A percentile compares a stretch with the other conserved stretches of the same genome.
Conservation (phyloP, 2,113 vertebrate genomes). For the Dromiciops gliroides region DNA sequence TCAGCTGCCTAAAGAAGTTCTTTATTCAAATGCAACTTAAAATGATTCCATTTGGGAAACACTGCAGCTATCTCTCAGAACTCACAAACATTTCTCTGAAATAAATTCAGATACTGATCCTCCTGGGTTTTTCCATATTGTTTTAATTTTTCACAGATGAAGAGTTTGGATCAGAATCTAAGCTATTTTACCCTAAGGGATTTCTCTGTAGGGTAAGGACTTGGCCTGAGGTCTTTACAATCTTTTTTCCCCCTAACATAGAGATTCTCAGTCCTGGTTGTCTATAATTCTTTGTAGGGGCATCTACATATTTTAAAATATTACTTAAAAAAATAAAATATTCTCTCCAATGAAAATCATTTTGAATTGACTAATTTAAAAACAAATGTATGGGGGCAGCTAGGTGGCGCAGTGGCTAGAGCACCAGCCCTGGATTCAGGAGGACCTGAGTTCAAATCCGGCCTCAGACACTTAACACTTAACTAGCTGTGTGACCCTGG, state of each 20-base stretch:
- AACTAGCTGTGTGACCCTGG: too few relatives aligned
- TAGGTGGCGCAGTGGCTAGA: too few relatives aligned
- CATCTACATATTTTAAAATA: conserved; percentile 46
- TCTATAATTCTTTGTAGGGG: conserved; percentile 60
- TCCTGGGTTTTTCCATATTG: conserved; percentile 55
- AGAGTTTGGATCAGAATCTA: conserved; percentile 68
- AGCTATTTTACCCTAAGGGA: conserved; percentile 56
- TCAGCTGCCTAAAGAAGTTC: not conserved
- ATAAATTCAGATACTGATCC: conserved; percentile 65
- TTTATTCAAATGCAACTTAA: not conserved
- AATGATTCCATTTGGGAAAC: not conserved
- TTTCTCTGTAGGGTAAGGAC: conserved; percentile 55
- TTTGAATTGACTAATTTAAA: conserved; percentile 26
- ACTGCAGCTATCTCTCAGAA: conserved; percentile 22
- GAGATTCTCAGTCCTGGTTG: conserved; percentile 33
- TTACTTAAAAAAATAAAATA: conserved; percentile 41
- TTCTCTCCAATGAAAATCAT: conserved; percentile 1
- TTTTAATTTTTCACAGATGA: conserved; percentile 68
- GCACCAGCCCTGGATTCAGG: too few relatives aligned
- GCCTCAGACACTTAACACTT: too few relatives aligned
- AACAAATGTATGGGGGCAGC: conserved; percentile 31
- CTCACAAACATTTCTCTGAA: conserved; percentile 49
- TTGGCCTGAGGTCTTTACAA: conserved; percentile 69
- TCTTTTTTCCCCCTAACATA: conserved; percentile 10
- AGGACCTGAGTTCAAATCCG: too few relatives aligned